These are phyloP conservation scores for Camponotus fellah DNA, from an alignment of 2,888 invertebrate genomes.

Conservation along the genomic window DNA sequence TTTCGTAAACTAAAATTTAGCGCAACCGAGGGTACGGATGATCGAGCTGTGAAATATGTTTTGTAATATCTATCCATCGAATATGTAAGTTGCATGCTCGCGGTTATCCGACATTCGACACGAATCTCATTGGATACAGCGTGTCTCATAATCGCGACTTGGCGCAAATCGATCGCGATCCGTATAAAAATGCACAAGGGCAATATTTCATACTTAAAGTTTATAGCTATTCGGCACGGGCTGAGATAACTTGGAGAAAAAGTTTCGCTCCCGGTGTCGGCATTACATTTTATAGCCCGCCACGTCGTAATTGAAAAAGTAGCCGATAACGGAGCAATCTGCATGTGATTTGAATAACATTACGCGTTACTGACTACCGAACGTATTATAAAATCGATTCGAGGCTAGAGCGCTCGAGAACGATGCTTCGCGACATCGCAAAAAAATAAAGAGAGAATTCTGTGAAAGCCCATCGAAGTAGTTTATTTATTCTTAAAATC, in stretches of 20 bases:
- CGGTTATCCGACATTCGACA: neutral
- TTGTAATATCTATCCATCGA: neutral
- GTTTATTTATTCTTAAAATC: slow-evolving; percentile 26
- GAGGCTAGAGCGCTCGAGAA: slow-evolving; percentile 21
- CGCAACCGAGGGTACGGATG: slow-evolving; percentile 3
- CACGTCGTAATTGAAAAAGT: slow-evolving; percentile 74
- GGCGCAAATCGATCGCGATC: slow-evolving; percentile 49
- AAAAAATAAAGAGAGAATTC: neutral
- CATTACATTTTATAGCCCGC: slow-evolving; percentile 70
- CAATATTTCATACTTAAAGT: slow-evolving; percentile 68
- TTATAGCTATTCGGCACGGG: slow-evolving; percentile 66
- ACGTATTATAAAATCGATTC: slow-evolving; percentile 63
- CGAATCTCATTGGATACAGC: neutral
- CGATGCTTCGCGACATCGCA: slow-evolving; percentile 22
- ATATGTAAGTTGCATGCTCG: neutral
- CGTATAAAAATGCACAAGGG: slow-evolving; percentile 44
- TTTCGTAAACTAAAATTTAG: neutral
- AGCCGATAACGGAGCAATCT: slow-evolving; percentile 75
- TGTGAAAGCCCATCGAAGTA: neutral
- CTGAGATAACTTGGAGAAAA: slow-evolving; percentile 55
- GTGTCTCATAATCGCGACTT: slow-evolving; percentile 56
- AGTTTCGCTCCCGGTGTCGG: slow-evolving; percentile 62
- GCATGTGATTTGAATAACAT: slow-evolving; percentile 75
- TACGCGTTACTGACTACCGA: slow-evolving; percentile 65
- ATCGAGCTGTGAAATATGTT: slow-evolving; percentile 4